Base-by-base conservation (phyloP, 1,140 invertebrate species). In the Monomorium pharaonis region DNA sequence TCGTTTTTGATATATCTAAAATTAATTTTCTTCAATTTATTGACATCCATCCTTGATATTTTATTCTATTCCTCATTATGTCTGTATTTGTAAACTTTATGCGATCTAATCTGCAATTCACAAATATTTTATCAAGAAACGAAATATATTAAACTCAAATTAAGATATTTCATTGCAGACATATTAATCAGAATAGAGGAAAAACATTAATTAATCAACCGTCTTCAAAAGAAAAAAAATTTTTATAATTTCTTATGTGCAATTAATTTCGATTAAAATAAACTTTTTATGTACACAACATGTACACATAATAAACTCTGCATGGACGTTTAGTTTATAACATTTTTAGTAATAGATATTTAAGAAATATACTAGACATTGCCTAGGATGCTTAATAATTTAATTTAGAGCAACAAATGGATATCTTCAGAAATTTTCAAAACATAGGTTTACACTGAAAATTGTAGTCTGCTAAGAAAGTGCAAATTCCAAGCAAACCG, bases 401-500 rank as follows among this genome's bases (percentile, higher is more conserved):
- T 47, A 5, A 77, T 9, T 16, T 44, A 10, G 18, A 65, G n/a
- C 0, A 37, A 14, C 1, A 67, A n/a, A 24, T 1, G 14, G 51
- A 49, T 49, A 33, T 21, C 27, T 65, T 47, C 14, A 30, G 14
- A 63, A 65, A 33, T 33, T 78, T 44, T 78, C 2, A 10, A 67
- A 44, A 72, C 7, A 10, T 21, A 24, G 14, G 24, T 42, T 69
- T 67, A 42, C 58, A 54, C 37, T 33, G 44, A 76, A 74, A 54
- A 54, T 42, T 49, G 47, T 69, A 69, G 69, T 51, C 37, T 56
- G 77, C 37, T 77, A 85, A 90, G 91, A 92, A 92, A 92, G 78
- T 91, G 89, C 88, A 90, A 92, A 89, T 92, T 91, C 90, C 89
- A 89, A 84, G 87, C 72, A 88, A 90, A 86, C 75, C 65, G 69